These are phyloP conservation scores for Drosophila novamexicana DNA, from an alignment of 1,140 invertebrate species.

Conservation along the genomic window DNA sequence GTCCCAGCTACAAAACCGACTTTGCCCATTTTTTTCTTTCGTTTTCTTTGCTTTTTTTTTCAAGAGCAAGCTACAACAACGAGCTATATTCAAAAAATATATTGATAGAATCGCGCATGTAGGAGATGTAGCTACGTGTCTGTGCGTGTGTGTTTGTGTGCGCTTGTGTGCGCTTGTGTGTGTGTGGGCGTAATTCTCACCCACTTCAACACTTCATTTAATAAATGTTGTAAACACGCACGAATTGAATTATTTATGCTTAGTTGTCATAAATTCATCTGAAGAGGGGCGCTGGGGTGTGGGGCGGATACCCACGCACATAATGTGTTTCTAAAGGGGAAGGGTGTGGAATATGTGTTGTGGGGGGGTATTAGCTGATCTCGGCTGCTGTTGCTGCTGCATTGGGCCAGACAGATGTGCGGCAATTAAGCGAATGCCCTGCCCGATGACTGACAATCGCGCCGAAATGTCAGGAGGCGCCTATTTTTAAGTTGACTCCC, in stretches of 20 bases:
- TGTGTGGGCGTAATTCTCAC: slow-evolving; percentile 39
- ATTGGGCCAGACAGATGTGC: slow-evolving; percentile 27
- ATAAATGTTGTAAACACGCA: slow-evolving; percentile 56
- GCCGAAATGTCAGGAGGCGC: slow-evolving; percentile 39
- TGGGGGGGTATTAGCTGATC: too few relatives aligned
- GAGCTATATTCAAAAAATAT: slow-evolving; percentile 11
- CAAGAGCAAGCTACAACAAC: background rate
- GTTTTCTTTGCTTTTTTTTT: slow-evolving; percentile 10
- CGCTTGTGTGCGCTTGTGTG: background rate
- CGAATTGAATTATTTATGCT: slow-evolving; percentile 57
- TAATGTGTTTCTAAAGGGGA: background rate
- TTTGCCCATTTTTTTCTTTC: slow-evolving; percentile 18
- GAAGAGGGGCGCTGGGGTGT: background rate
- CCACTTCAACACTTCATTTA: slow-evolving; percentile 54
- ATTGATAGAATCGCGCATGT: background rate
- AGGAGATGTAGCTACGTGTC: background rate
- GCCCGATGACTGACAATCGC: slow-evolving; percentile 36
- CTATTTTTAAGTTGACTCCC: slow-evolving; percentile 42
- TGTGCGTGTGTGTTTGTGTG: slow-evolving; percentile 5
- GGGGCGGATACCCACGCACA: slow-evolving; percentile 7
- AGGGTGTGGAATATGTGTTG: background rate
- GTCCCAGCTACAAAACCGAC: slow-evolving; percentile 14
- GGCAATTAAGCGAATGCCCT: slow-evolving; percentile 30
- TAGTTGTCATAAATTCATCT: slow-evolving; percentile 57
- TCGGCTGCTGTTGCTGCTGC: background rate